These are phyloP conservation scores for Drosophila arawakana DNA, from an alignment of 1,140 invertebrate species.

Conservation along the genomic window DNA sequence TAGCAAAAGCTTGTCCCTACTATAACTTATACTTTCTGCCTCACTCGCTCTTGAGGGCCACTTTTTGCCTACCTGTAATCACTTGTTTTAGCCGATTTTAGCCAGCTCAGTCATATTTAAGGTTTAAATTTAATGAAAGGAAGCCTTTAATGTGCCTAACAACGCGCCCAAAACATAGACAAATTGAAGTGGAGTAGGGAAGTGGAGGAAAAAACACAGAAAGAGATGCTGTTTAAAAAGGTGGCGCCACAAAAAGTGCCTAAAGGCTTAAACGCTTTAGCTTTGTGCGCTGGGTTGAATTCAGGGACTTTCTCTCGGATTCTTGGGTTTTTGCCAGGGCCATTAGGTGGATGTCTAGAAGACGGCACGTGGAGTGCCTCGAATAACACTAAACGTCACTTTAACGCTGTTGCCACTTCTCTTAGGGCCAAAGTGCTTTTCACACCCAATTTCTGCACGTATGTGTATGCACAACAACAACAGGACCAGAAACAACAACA, in stretches of 20 bases:
- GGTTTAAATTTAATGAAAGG: slow-evolving; percentile 74
- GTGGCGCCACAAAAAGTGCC: slow-evolving; percentile 48
- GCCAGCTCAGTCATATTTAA: slow-evolving; percentile 33
- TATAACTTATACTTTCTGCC: background rate
- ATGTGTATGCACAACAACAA: slow-evolving; percentile 35
- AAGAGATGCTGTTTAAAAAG: slow-evolving; percentile 34
- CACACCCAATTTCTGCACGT: slow-evolving; percentile 72
- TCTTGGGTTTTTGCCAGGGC: slow-evolving; percentile 2
- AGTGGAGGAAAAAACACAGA: slow-evolving; percentile 2
- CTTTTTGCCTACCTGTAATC: slow-evolving; percentile 6
- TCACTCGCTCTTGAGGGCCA: no score
- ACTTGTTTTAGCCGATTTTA: slow-evolving; percentile 52
- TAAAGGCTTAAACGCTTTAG: slow-evolving; percentile 58
- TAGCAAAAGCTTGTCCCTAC: background rate
- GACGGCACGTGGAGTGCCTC: slow-evolving; percentile 45
- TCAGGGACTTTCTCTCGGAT: background rate
- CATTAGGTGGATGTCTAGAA: slow-evolving; percentile 8
- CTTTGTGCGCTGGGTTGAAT: slow-evolving; percentile 1
- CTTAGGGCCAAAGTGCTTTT: slow-evolving; percentile 68
- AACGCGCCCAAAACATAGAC: slow-evolving; percentile 4
- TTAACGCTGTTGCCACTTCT: slow-evolving; percentile 50
- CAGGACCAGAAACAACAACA: slow-evolving; percentile 55
- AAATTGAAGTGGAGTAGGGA: background rate
- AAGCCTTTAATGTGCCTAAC: slow-evolving; percentile 59
- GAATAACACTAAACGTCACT: slow-evolving; percentile 76